Evolutionary conservation across 2,797 vertebrate genomes (phyloP).

Genomic region (Lepus townsendii): DNA sequence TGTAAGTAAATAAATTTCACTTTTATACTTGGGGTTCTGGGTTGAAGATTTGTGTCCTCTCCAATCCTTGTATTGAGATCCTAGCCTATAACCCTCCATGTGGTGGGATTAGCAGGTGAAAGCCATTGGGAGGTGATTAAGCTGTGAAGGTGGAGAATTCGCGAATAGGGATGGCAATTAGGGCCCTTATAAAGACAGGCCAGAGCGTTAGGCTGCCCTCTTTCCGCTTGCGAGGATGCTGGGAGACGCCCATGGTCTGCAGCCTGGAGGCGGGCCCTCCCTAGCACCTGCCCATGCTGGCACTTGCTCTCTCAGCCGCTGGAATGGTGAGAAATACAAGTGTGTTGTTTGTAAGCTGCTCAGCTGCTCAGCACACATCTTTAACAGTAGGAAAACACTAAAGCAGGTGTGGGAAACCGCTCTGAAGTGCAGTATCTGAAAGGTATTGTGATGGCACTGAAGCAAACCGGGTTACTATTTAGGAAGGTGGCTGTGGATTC

Average conservation of each 20-base stretch:
- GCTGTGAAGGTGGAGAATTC: neutral
- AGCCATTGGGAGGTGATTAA: neutral
- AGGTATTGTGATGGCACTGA: neutral
- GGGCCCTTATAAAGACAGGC: neutral
- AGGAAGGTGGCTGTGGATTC: neutral
- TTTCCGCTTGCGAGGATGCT: neutral
- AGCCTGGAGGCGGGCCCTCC: no score
- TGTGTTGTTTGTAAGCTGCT: slow-evolving; percentile 6
- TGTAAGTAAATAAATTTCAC: neutral
- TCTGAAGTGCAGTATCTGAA: neutral
- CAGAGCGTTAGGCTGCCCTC: neutral
- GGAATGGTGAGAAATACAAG: neutral
- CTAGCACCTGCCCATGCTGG: neutral
- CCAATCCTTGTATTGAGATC: neutral
- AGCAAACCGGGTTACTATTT: neutral
- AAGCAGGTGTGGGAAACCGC: neutral
- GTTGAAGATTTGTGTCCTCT: neutral
- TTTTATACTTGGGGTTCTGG: neutral
- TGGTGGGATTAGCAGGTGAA: neutral
- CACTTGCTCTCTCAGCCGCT: neutral
- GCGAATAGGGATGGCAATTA: neutral
- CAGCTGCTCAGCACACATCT: neutral
- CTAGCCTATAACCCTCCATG: neutral
- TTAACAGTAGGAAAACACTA: neutral
- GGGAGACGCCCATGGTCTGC: neutral